Conservation (phyloP, 2,888 invertebrate species). For the Oxycera nigricornis region DNA sequence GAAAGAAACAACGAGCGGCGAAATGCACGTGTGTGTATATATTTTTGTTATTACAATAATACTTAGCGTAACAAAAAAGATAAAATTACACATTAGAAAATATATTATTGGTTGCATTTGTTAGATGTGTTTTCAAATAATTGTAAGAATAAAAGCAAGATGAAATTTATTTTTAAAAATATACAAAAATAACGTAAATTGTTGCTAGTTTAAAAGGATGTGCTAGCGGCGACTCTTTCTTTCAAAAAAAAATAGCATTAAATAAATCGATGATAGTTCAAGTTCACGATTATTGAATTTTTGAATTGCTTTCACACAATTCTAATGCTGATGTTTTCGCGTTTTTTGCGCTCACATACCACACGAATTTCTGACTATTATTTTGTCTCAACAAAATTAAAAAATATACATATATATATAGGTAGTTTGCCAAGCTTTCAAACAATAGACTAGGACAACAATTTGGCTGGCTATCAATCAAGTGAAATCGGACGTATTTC, state of each 20-base stretch:
- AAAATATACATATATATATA: no score
- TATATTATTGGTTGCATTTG: neutral
- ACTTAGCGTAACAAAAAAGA: neutral
- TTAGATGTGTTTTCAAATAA: slow-evolving; percentile 15
- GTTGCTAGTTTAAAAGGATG: neutral
- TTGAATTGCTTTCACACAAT: slow-evolving; percentile 1
- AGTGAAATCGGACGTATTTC: neutral
- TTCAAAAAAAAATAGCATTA: neutral
- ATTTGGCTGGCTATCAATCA: slow-evolving; percentile 13
- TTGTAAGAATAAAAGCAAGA: neutral
- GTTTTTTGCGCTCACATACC: no score
- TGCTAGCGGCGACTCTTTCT: neutral
- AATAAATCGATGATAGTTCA: neutral
- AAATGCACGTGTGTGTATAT: slow-evolving; percentile 24
- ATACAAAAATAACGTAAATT: slow-evolving; percentile 1
- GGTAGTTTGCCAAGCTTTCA: neutral
- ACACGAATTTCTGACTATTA: slow-evolving; percentile 5
- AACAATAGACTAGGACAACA: neutral
- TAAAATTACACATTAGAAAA: slow-evolving; percentile 19
- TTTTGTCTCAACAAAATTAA: slow-evolving; percentile 8
- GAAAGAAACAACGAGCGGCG: neutral
- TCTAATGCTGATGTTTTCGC: neutral
- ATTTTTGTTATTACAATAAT: no score
- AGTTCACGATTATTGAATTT: neutral
- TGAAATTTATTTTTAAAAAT: neutral